A percentile compares a stretch with the other conserved stretches of the same genome.
phyloP scores from a whole-genome alignment of 1,140 invertebrate genomes.

The Elymnias hypermnestra region DNA sequence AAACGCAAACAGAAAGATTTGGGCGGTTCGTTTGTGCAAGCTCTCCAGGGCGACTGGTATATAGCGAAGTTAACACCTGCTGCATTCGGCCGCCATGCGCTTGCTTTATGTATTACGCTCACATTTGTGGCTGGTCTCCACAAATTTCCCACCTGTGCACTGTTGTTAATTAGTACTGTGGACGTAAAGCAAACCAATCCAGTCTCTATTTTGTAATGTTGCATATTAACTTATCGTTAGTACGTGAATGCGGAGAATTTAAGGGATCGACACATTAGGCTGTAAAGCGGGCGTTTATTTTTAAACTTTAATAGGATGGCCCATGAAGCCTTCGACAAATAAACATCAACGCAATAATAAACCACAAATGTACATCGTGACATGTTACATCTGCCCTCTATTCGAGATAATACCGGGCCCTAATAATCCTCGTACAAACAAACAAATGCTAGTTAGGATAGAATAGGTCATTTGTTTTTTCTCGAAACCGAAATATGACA shows the following conservation, averaged over 20 bases:
- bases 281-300: neutral
- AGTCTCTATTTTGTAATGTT: slow-evolving; percentile 5
- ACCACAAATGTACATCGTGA: slow-evolving; percentile 34
- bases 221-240: slow-evolving; percentile 10
- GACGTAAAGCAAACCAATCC: slow-evolving; percentile 17
- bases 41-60: slow-evolving; percentile 29
- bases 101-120: slow-evolving; percentile 31
- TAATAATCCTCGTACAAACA: slow-evolving; percentile 66
- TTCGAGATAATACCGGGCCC: slow-evolving; percentile 60
- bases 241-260: slow-evolving; percentile 4
- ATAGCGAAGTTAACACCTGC: slow-evolving; percentile 62
- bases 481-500: slow-evolving; percentile 70
- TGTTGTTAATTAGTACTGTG: slow-evolving; percentile 35
- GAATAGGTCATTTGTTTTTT: slow-evolving; percentile 71
- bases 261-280: neutral
- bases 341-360: slow-evolving; percentile 33
- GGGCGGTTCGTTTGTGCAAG: slow-evolving; percentile 67
- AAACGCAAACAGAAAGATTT: slow-evolving; percentile 54
- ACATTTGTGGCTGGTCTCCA: slow-evolving; percentile 38
- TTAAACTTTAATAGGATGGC: neutral
- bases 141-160: slow-evolving; percentile 48
- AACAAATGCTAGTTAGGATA: slow-evolving; percentile 66
- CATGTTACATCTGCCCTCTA: slow-evolving; percentile 54
- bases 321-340: slow-evolving; percentile 15
- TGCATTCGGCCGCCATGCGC: slow-evolving; percentile 45